These are phyloP conservation scores for Drosophila arizonae DNA, from an alignment of 1,140 invertebrate genomes.

Conservation along the genomic window DNA sequence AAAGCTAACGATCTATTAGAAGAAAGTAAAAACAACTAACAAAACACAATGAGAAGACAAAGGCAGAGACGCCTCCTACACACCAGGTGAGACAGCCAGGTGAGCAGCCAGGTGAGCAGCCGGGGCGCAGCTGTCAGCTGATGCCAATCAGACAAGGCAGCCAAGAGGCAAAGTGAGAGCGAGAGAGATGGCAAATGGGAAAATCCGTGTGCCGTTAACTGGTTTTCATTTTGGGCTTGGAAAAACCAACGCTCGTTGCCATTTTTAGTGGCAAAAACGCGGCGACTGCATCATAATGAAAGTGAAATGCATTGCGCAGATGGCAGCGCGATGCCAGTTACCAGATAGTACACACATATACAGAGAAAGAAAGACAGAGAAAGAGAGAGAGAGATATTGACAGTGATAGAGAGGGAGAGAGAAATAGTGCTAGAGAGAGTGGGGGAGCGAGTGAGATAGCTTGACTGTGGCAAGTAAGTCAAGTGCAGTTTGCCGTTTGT, in stretches of 20 bases:
- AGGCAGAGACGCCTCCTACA: slow-evolving; percentile 48
- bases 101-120: slow-evolving; percentile 1
- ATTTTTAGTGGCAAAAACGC: slow-evolving; percentile 80
- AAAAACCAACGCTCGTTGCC: slow-evolving; percentile 71
- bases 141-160: slow-evolving; percentile 48
- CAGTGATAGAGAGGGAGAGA: not conserved
- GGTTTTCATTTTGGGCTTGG: slow-evolving; percentile 79
- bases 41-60: slow-evolving; percentile 61
- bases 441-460: not conserved
- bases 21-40: slow-evolving; percentile 79
- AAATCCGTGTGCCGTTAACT: slow-evolving; percentile 56
- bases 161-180: slow-evolving; percentile 3
- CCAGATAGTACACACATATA: slow-evolving; percentile 46
- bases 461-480: slow-evolving; percentile 62
- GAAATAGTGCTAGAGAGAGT: not conserved
- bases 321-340: slow-evolving; percentile 64
- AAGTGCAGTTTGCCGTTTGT: slow-evolving; percentile 62
- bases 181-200: slow-evolving; percentile 35
- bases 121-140: slow-evolving; percentile 67
- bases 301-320: slow-evolving; percentile 80
- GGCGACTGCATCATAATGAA: slow-evolving; percentile 80
- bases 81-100: slow-evolving; percentile 52
- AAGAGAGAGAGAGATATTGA: slow-evolving; percentile 29
- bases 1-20: slow-evolving; percentile 80
- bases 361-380: slow-evolving; percentile 4